These are phyloP conservation scores for Altica lythri DNA, from an alignment of 2,888 invertebrate genomes.

Conservation along the genomic window DNA sequence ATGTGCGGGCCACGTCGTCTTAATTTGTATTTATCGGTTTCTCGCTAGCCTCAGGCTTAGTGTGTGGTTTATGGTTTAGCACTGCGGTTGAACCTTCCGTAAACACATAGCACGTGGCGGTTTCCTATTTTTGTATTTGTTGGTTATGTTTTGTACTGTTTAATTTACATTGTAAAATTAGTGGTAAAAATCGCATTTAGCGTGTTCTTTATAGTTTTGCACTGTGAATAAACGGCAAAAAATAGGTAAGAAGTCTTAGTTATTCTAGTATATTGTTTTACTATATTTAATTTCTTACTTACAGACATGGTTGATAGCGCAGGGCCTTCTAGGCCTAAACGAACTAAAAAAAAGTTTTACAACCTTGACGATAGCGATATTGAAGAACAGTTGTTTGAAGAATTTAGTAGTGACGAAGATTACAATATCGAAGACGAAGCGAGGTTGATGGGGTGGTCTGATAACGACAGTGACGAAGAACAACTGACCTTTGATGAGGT, in stretches of 20 bases:
- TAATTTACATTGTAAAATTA: constrained; percentile 2
- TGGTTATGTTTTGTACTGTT: neutral
- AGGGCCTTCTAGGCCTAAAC: constrained; percentile 4
- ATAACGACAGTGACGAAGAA: constrained; percentile 8
- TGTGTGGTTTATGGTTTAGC: constrained; percentile 4
- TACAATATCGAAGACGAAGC: neutral
- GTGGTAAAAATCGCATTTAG: neutral
- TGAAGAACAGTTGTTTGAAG: constrained; percentile 6
- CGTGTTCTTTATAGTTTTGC: constrained; percentile 1
- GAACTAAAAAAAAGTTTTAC: constrained; percentile 2
- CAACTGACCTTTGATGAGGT: constrained; percentile 6
- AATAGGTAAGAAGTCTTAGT: constrained; percentile 1
- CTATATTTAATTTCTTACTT: neutral
- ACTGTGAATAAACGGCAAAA: constrained; percentile 3
- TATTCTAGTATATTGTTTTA: too few species aligned
- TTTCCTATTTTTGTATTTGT: constrained; percentile 3
- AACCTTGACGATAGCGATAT: constrained; percentile 4
- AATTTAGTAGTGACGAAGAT: constrained; percentile 1
- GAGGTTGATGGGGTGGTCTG: neutral
- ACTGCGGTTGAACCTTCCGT: neutral
- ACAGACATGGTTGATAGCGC: neutral
- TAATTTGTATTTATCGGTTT: neutral
- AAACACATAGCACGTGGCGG: constrained; percentile 3
- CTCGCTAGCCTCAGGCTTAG: neutral
- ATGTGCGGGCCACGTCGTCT: neutral